Evolutionary conservation across 2,797 vertebrate genomes (phyloP).

Genomic region (Apogon hyalosoma): DNA sequence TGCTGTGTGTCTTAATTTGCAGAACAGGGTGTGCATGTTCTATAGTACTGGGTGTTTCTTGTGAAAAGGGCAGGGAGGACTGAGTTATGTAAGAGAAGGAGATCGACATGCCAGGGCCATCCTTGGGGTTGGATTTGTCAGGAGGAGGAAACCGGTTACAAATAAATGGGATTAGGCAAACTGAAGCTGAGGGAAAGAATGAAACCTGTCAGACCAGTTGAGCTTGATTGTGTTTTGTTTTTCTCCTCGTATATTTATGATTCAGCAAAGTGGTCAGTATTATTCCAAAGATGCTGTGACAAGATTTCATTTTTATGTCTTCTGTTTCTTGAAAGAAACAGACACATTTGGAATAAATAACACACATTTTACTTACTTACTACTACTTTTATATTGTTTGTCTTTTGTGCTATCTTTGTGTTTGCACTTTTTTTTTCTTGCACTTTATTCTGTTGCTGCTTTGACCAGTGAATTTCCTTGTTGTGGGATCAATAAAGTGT

Average conservation of each 20-base stretch:
- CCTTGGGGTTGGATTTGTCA: not conserved
- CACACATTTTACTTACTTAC: no score
- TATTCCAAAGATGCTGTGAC: not conserved
- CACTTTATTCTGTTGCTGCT: no score
- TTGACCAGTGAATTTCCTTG: no score
- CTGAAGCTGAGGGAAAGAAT: not conserved
- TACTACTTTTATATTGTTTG: no score
- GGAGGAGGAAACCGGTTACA: not conserved
- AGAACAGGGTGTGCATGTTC: slow-evolving; percentile 9
- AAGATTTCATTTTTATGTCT: not conserved
- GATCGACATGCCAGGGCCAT: not conserved
- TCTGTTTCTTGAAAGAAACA: not conserved
- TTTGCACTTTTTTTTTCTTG: no score
- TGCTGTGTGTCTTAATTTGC: not conserved
- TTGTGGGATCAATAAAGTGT: no score
- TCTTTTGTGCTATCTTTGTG: no score
- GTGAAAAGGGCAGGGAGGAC: not conserved
- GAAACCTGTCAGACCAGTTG: slow-evolving; percentile 54
- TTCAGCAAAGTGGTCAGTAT: slow-evolving; percentile 14
- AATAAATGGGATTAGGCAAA: slow-evolving; percentile 6
- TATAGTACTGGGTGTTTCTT: not conserved
- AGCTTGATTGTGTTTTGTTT: slow-evolving; percentile 19
- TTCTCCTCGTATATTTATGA: slow-evolving; percentile 18
- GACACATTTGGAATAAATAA: not conserved
- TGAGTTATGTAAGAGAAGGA: not conserved